Conservation (phyloP, 2,888 invertebrate species). For the Agrochola lychnidis region DNA sequence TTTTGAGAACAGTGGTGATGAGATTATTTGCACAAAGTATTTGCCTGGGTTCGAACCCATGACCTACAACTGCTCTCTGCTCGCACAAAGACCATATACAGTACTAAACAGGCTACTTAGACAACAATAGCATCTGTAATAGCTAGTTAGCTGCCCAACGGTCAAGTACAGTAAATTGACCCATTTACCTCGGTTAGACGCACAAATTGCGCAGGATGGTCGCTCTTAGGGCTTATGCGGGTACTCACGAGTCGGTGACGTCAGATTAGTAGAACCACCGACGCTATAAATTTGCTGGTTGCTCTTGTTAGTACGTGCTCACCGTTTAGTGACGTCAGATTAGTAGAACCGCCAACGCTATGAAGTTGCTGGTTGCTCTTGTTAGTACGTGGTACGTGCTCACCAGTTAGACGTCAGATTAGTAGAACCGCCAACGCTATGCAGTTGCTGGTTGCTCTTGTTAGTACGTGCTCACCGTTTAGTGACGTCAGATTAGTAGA, state of each 20-base stretch:
- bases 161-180: conserved; percentile 61
- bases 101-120: conserved; percentile 5
- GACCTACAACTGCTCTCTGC: no score
- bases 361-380: neutral
- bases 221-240: conserved; percentile 23
- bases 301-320: neutral
- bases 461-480: neutral
- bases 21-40: no score
- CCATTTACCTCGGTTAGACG: conserved; percentile 43
- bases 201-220: conserved; percentile 43
- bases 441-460: neutral
- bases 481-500: neutral
- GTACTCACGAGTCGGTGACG: neutral
- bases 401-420: neutral
- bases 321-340: neutral
- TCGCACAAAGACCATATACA: no score
- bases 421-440: neutral
- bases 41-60: no score
- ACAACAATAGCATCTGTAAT: conserved; percentile 47
- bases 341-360: neutral
- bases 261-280: neutral
- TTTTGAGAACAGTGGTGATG: no score
- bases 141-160: conserved; percentile 23
- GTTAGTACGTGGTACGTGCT: neutral
- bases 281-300: neutral